Base-by-base conservation (phyloP, 23 tunicate species). In the Corella eumyota region DNA sequence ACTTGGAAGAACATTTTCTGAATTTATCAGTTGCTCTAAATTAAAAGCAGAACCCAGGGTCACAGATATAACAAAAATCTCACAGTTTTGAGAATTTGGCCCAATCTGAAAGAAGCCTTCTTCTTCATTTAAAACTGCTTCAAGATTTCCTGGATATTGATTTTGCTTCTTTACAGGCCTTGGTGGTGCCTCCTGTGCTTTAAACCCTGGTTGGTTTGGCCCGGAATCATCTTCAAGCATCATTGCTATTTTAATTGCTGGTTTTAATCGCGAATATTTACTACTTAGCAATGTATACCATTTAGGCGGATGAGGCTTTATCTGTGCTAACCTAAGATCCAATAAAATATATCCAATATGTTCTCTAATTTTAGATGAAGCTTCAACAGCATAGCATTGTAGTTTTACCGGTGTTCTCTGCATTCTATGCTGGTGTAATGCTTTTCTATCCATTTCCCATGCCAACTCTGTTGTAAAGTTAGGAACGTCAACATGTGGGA, bases 391-490 rank as follows among this genome's bases (percentile, higher is more conserved):
- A 64, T 60, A 92, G 44, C 91, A 77, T 34, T 92, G 91, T 32
- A 92, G 70, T 36, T 92, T 92, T 37, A 92, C 68, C 2, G 98
- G 98, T 38, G 98, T 92, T 60, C 98, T 66, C 31, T 83, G 98
- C 92, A 92, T 83, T 30, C 82, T 85, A 38, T 92, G 98, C 56
- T 92, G 98, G 67, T 92, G 98, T 48, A 92, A 36, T 21, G 98
- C 73, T 61, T 75, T 83, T 50, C 70, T 65, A 34, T 92, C 98
- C 68, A 92, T 78, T 52, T 92, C 98, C 98, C 98, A 92, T 20
- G 98, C 98, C 67, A 92, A 81, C 49, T 92, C 98, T 7, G 99
- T 93, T 0, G 93, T 93, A 36, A 93, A 85, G 61, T 84, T 60
- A 0, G 99, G 99, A 2, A 77, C 45, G 3, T 74, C 78, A 4